Conservation (phyloP, 2,797 vertebrate genomes). For the Alectoris magna region DNA sequence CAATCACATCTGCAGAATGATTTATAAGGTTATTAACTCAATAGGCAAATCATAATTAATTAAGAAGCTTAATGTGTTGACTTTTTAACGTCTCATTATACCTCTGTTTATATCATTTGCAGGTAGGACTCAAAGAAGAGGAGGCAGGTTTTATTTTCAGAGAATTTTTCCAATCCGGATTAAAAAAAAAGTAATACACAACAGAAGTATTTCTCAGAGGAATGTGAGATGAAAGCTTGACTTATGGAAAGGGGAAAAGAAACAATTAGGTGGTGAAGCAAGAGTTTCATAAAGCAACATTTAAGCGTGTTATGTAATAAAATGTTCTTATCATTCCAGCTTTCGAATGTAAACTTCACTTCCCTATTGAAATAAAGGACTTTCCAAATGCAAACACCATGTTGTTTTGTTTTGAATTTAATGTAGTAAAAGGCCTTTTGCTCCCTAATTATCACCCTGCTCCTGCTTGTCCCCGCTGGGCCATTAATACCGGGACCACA, state of each 20-base stretch:
- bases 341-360: background rate
- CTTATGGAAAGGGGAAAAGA: background rate
- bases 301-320: background rate
- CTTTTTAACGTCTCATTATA: conserved; percentile 71
- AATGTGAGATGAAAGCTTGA: background rate
- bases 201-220: background rate
- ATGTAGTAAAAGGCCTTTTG: background rate
- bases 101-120: conserved; percentile 36
- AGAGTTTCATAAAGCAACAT: conserved; percentile 26
- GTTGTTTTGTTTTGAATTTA: background rate
- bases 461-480: background rate
- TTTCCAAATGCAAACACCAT: background rate
- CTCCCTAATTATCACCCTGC: background rate
- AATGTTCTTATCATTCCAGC: background rate
- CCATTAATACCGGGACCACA: fast-evolving
- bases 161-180: background rate
- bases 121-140: conserved; percentile 48
- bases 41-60: conserved; percentile 70
- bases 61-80: conserved; percentile 67
- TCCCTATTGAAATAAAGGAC: conserved; percentile 1
- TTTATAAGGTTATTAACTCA: conserved; percentile 71
- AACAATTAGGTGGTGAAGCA: background rate
- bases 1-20: conserved; percentile 64
- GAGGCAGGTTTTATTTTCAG: conserved; percentile 1
- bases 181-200: background rate